phyloP scores from a whole-genome alignment of 2,888 invertebrate species.

The Lysandra bellargus region DNA sequence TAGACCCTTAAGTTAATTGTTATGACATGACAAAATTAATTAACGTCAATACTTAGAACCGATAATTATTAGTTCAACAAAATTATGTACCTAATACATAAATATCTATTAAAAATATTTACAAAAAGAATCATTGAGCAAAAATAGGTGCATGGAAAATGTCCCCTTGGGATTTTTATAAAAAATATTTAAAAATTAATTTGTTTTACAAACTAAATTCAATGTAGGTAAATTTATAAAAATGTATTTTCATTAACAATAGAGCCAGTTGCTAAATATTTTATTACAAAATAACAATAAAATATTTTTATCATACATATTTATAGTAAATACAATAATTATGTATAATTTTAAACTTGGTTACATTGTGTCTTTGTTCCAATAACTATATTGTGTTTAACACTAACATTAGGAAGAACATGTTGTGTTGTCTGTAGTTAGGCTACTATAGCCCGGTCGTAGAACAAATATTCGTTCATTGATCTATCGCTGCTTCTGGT shows the following conservation, averaged over 20 bases:
- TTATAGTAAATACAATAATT: too few relatives aligned
- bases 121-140: conserved; percentile 37
- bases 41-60: background rate
- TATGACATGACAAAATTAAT: background rate
- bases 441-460: background rate
- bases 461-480: background rate
- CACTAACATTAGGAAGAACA: conserved; percentile 7
- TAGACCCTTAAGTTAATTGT: too few relatives aligned
- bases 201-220: background rate
- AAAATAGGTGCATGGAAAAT: conserved; percentile 37
- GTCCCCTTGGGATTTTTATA: background rate
- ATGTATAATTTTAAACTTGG: too few relatives aligned
- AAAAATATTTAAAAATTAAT: background rate
- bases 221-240: background rate
- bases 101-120: conserved; percentile 1
- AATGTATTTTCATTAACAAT: background rate
- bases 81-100: background rate
- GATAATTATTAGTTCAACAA: background rate
- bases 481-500: background rate
- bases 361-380: background rate
- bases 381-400: background rate
- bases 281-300: background rate
- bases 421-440: background rate
- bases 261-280: background rate
- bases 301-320: background rate